Base-by-base conservation (phyloP, 2,113 vertebrate genomes). In the Apistogramma diplotaenia region DNA sequence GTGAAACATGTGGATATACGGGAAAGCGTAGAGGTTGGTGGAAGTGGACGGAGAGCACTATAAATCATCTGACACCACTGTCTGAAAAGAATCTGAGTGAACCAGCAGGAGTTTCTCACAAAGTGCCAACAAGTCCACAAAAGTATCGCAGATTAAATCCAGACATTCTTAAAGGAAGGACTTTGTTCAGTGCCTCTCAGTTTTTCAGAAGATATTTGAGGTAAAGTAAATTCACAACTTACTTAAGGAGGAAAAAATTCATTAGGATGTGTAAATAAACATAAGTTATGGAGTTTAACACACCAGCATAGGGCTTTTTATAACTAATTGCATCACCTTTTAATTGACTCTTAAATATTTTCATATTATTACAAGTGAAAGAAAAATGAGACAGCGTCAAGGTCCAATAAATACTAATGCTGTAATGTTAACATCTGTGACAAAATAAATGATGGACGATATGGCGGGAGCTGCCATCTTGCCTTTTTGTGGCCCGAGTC, bases 41-140 rank as follows among this genome's bases (percentile, higher is more conserved):
- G 62, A 72, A 6, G 37, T 59, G 70, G 60, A 78, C 19, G 11
- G 16, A 49, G 49, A 46, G 54, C 8, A 1, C 62, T 3, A 70
- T 78, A 54, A 57, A 77, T 89, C 81, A 79, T 10, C 1, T 5
- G 54, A 82, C 78, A 84, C 81, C 61, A 75, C 10, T 3, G 31
- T 25, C 56, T 21, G 29, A 53, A 74, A 61, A 19, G 54, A 70
- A 76, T 51, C 49, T 5, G 53, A 43, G 23, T 6, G 18, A 46
- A 57, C 21, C 35, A 18, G 80, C 33, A 13, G n/a, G 15, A 10
- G 23, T 70, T 56, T 87, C 71, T 51, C 49, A 37, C 49, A 29
- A 89, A 79, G 62, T 27, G 19, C n/a, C 56, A 83, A 73, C 57
- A 72, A 78, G 29, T 33, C 37, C 8, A 18, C 15, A 46, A 55